Evolutionary conservation across 2,888 invertebrate species (phyloP).

Genomic region (Pandemis cinnamomeana): DNA sequence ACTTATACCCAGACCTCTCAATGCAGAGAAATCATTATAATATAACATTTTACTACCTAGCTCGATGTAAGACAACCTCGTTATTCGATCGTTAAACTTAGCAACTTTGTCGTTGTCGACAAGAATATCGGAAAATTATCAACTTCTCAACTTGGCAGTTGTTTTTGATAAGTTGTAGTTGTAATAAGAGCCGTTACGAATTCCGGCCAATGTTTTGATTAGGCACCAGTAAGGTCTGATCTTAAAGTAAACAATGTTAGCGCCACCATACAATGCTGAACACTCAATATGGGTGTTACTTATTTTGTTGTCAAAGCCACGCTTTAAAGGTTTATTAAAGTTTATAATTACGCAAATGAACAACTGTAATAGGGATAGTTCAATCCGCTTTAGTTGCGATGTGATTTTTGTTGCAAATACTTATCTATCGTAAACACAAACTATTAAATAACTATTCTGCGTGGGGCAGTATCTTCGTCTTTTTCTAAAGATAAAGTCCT

Average conservation of each 20-base stretch:
- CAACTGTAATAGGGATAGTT: no score
- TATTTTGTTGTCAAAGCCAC: background rate
- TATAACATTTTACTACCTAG: conserved; percentile 20
- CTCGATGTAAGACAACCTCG: conserved; percentile 24
- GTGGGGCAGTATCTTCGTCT: no score
- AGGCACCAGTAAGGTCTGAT: conserved; percentile 6
- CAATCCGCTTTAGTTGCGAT: no score
- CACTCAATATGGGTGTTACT: background rate
- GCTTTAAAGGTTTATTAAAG: background rate
- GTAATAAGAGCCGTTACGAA: conserved; percentile 12
- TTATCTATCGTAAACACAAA: no score
- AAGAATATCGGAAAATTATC: conserved; percentile 16
- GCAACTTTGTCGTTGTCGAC: conserved; percentile 32
- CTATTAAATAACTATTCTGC: no score
- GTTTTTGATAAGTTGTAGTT: conserved; percentile 2
- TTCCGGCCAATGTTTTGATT: conserved; percentile 26
- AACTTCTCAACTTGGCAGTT: conserved; percentile 2
- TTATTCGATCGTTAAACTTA: conserved; percentile 32
- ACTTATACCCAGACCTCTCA: background rate
- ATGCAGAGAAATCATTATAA: conserved; percentile 17
- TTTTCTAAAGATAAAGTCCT: no score
- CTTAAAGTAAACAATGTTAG: conserved; percentile 28
- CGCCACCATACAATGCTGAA: conserved; percentile 22
- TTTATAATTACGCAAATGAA: no score
- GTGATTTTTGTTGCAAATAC: no score